Base-by-base conservation (phyloP, 2,113 vertebrate species). In the Corythaeola cristata region DNA sequence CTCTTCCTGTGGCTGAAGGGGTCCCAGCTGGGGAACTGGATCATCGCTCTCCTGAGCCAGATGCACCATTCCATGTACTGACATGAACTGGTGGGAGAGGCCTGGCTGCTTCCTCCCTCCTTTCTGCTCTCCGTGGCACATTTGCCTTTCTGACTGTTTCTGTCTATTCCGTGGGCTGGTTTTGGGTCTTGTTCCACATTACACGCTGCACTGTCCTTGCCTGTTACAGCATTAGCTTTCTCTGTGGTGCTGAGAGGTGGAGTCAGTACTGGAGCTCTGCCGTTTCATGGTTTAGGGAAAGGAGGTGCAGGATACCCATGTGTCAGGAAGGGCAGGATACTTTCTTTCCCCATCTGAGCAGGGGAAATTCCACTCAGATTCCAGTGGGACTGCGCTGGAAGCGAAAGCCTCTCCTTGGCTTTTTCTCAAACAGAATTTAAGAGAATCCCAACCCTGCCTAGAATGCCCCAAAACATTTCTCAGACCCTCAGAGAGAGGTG, bases 1-100 rank as follows among this genome's bases (percentile, higher is more conserved):
- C 90, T 99, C 39, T 87, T 98, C 23, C 97, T 99, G 89, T 98
- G 98, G 97, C 76, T 98, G 85, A 98, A 98, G 88, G 97, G 98
- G 35, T 98, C 98, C 21, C 15, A 55, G 60, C 78, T 99, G 94
- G 97, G 97, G 27, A 94, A 92, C 94, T 98, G 98, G 98, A n/a
- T 99, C 86, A 69, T 72, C 37, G 86, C 92, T 89, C 88, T 99
- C 83, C 87, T 99, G 63, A 93, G 94, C 62, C 85, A 96, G 94
- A 93, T 98, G 72, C 97, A 98, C 59, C 87, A 85, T 92, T 97
- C 94, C 77, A 78, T 7, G 0, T 95, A 97, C 74, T 97, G 95
- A 97, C 73, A 58, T 20, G 62, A 94, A 89, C 83, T 94, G 76
- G 59, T 90, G 92, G 93, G 94, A 96, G 93, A 93, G 33, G 55